Percentiles rank a stretch among this genome's conserved stretches.
Evolutionary conservation across 2,113 vertebrate genomes (phyloP).

Genomic region (Lagopus muta): DNA sequence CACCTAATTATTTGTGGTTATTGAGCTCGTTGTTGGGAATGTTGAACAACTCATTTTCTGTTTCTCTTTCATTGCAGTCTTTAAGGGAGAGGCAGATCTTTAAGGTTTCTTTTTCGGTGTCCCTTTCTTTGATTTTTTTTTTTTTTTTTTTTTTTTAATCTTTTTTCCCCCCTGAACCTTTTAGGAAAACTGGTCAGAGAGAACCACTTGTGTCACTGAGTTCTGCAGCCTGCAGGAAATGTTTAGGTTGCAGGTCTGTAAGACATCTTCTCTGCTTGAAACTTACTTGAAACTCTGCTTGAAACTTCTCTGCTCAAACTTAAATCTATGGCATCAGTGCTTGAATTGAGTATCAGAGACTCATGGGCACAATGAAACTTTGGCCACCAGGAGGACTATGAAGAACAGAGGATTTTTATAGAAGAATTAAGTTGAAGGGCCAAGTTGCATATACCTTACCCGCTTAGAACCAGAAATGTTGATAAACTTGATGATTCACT

Average conservation of each 20-base stretch:
- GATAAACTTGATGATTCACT: background rate
- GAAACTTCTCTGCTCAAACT: background rate
- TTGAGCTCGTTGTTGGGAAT: slow-evolving; percentile 17
- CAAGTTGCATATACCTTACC: background rate
- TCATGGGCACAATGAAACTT: background rate
- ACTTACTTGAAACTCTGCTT: too few relatives aligned
- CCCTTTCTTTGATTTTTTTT: background rate
- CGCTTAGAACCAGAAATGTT: background rate
- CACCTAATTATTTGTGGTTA: slow-evolving; percentile 45
- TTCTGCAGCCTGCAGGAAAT: background rate
- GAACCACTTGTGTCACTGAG: background rate
- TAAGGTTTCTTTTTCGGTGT: background rate
- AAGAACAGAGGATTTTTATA: background rate
- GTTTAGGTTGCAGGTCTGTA: background rate
- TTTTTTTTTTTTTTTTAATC: too few relatives aligned
- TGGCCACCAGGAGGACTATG: background rate
- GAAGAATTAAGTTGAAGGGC: background rate
- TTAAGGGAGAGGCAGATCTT: background rate
- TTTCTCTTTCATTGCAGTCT: background rate
- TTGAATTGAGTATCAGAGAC: background rate
- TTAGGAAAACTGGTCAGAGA: slow-evolving; percentile 32
- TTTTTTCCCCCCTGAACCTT: background rate
- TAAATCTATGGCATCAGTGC: background rate
- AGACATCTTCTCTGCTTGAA: background rate
- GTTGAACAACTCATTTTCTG: background rate